These are phyloP conservation scores for Nematolebias whitei DNA, from an alignment of 2,113 vertebrate genomes.

Conservation along the genomic window DNA sequence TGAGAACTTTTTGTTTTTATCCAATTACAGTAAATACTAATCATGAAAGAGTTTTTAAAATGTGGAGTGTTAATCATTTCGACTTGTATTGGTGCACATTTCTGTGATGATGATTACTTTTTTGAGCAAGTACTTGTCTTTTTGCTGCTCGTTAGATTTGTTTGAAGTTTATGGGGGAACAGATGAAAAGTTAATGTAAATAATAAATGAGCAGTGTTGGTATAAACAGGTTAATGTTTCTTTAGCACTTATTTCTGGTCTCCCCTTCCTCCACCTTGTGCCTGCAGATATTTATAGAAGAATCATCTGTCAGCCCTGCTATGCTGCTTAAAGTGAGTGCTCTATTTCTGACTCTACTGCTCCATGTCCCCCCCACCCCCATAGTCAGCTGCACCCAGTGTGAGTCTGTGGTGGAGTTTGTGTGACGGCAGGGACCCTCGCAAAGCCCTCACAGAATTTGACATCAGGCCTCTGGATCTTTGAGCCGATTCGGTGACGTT, in stretches of 20 bases:
- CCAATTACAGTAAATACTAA: neutral
- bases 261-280: conserved; percentile 29
- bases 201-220: neutral
- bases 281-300: conserved; percentile 89
- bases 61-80: too few species aligned
- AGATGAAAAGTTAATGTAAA: neutral
- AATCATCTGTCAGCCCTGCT: conserved; percentile 82
- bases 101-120: too few species aligned
- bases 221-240: neutral
- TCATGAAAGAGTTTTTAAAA: too few species aligned
- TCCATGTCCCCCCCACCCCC: conserved; percentile 36
- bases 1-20: neutral
- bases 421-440: conserved; percentile 43
- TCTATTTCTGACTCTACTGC: conserved; percentile 74
- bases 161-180: neutral
- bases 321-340: conserved; percentile 67
- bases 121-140: neutral
- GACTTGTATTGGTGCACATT: too few species aligned
- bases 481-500: neutral
- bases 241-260: conserved; percentile 30
- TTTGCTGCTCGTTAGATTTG: neutral
- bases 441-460: conserved; percentile 24
- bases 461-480: conserved; percentile 40
- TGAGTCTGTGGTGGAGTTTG: conserved; percentile 38
- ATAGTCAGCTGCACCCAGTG: conserved; percentile 29